Evolutionary conservation across 2,113 vertebrate genomes (phyloP).

Genomic region (Hyla sarda): DNA sequence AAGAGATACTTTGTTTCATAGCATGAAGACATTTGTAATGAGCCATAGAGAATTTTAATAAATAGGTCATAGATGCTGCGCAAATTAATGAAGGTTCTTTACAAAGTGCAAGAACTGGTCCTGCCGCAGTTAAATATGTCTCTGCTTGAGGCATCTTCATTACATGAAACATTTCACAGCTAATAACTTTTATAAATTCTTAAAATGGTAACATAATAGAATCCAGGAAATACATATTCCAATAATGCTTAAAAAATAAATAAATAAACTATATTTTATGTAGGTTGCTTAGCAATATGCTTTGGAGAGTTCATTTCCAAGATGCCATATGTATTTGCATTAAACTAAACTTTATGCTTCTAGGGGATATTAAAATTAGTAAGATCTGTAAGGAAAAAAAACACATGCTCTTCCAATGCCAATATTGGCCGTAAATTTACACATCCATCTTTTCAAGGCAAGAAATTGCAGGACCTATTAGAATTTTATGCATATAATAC

Average conservation of each 20-base stretch:
- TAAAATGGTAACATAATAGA: background rate
- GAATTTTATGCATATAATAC: slow-evolving; percentile 34
- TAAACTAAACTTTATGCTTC: background rate
- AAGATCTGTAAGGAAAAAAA: slow-evolving; percentile 24
- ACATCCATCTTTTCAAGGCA: background rate
- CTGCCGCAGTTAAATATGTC: background rate
- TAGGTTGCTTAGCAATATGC: background rate
- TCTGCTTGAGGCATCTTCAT: background rate
- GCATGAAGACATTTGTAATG: background rate
- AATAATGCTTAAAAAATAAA: slow-evolving; percentile 16
- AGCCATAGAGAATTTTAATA: background rate
- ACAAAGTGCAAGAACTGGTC: background rate
- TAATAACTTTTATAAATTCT: background rate
- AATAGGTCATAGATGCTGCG: background rate
- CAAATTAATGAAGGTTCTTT: background rate
- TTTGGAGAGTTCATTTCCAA: background rate
- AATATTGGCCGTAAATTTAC: slow-evolving; percentile 30
- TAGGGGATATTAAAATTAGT: background rate
- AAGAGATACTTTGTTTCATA: background rate
- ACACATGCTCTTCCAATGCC: slow-evolving; percentile 18
- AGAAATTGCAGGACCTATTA: slow-evolving; percentile 20
- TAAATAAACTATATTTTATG: background rate
- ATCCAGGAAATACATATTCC: background rate
- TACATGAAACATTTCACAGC: slow-evolving; percentile 6
- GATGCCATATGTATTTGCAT: background rate